Evolutionary conservation across 1,140 invertebrate species (phyloP), one percentile per base, ranked within the genome.

Genomic region (Cydia fagiglandana): DNA sequence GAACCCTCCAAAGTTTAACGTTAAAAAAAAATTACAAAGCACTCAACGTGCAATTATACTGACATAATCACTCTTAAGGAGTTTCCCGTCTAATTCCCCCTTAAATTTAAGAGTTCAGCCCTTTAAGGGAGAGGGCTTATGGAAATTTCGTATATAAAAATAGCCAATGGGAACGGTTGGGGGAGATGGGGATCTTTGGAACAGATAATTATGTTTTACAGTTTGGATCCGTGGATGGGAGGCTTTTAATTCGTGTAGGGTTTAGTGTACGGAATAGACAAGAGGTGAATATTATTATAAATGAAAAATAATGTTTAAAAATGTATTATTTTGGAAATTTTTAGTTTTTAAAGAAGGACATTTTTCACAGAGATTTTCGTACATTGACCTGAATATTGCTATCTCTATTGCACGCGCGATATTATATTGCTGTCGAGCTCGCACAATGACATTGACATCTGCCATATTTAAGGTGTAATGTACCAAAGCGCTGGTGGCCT

Each of bases 21-120:
- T 53, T 38, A 68, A 68, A 68, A 68, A 68, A 64, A 68, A 68
- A 68, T 68, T 68, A 38, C 64, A 34, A 34, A 68, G 64, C 64
- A 68, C 64, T 68, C 64, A 68, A n/a, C 3, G 4, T 24, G 38
- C 64, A 68, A 68, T 68, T 68, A 68, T 68, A 34, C 24, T 0
- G 15, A 34, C 64, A 68, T 68, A 68, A 68, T 68, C 64, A 34
- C 64, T 13, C 64, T 34, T 68, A 28, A 68, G 64, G 28, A 68
- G 64, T 17, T 68, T 38, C 30, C 56, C 17, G 28, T 12, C 64
- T 68, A 34, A 68, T 68, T 7, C 64, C 30, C 64, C 64, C 28
- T 68, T 30, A 64, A 64, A 64, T 64, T 30, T 30, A 34, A 34
- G 24, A 34, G 30, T 38, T 64, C 2, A 53, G 50, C 50, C 50